Conservation (phyloP, 2,113 vertebrate species). For the Oreocharis arfaki region DNA sequence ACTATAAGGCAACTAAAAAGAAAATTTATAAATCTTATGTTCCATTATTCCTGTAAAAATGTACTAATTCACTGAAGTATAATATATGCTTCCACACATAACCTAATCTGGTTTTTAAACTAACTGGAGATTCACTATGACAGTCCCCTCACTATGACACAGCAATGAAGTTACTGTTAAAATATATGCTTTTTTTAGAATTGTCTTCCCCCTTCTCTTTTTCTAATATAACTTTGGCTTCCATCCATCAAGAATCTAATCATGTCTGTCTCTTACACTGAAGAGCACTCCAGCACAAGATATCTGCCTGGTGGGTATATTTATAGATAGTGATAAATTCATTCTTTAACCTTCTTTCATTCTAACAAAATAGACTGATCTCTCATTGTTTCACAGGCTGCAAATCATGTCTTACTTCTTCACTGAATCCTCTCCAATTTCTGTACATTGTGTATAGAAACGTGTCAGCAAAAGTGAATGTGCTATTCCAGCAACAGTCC, state of each 20-base stretch:
- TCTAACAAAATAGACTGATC: background rate
- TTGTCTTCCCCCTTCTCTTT: background rate
- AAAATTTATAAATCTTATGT: background rate
- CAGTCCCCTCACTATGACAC: background rate
- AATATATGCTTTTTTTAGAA: background rate
- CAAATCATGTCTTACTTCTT: background rate
- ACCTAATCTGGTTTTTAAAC: background rate
- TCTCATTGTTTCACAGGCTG: background rate
- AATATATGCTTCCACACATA: background rate
- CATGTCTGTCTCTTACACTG: background rate
- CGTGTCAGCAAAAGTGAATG: background rate
- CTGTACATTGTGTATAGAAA: background rate
- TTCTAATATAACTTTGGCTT: background rate
- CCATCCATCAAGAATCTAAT: background rate
- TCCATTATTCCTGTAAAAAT: background rate
- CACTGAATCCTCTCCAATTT: background rate
- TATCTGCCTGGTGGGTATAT: background rate
- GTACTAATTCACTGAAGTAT: background rate
- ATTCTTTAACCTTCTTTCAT: background rate
- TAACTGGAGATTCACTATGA: background rate
- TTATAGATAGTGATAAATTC: conserved; percentile 12
- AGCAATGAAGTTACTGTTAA: background rate
- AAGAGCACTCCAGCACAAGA: background rate
- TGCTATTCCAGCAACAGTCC: background rate
- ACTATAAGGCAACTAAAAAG: background rate